Evolutionary conservation across 2,797 vertebrate species (phyloP), one percentile per base, ranked within the genome.

Genomic region (Erpetoichthys calabaricus): DNA sequence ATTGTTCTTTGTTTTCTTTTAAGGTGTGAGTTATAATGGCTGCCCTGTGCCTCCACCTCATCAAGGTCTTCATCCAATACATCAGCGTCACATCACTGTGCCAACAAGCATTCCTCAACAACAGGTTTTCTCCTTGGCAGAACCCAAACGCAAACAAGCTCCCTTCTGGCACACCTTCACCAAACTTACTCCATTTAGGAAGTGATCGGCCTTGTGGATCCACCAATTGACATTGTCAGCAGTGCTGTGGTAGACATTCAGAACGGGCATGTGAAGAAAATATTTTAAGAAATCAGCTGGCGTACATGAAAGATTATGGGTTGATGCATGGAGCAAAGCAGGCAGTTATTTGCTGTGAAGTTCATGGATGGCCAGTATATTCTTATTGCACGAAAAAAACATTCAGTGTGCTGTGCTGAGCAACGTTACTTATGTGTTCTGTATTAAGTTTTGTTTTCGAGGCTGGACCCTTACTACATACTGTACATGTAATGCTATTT

Each of bases 31-130:
- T 70, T 97, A 92, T 61, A 77, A 79, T 0, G 79, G 82, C 6
- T 83, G 84, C 65, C 83, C 90, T 0, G 56, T 71, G 51, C 83
- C 83, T n/a, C 84, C 84, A 1, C 89, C 80, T 4, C 92, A 88
- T 73, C 94, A 94, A 69, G 83, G 76, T 67, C 79, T 97, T 44
- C 92, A 89, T 60, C 94, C 92, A 0, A 72, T 97, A 50, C 93
- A 97, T 67, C 93, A 97, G 80, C 91, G 96, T 55, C 94, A 99
- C 66, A 73, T 98, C 69, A 97, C 92, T 0, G 90, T 98, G 68
- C 94, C 96, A 55, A 91, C 92, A 82, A 94, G 91, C 45, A 59
- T 97, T 71, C 94, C 96, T 0, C 90, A 97, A 76, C 96, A 98
- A 72, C 94, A 96, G 68, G 96, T 99, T 51, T 98, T 98, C 45